These are phyloP conservation scores for Rhinichthys osculus DNA, from an alignment of 2,797 vertebrate genomes.

Conservation along the genomic window DNA sequence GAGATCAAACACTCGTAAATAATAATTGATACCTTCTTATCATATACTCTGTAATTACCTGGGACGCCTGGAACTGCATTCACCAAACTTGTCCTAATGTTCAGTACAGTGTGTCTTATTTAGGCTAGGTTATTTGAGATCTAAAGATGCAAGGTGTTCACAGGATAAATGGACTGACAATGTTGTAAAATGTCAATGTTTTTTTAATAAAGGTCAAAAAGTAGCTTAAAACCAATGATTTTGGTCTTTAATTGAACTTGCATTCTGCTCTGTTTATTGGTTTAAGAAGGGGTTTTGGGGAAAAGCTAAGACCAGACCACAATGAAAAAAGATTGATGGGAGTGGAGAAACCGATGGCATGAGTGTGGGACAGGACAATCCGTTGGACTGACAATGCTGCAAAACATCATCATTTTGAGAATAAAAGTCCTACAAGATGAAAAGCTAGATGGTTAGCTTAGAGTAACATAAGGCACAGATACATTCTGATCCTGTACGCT, in stretches of 20 bases:
- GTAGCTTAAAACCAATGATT: not conserved
- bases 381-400: not conserved
- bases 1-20: not conserved
- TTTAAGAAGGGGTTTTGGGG: not conserved
- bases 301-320: not conserved
- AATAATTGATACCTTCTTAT: constrained; percentile 17
- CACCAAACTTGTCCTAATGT: not conserved
- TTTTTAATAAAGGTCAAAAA: not conserved
- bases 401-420: not conserved
- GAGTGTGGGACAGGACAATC: not conserved
- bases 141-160: not conserved
- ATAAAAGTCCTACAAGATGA: not conserved
- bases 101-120: not conserved
- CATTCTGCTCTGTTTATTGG: not conserved
- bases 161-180: not conserved
- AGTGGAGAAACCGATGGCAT: not conserved
- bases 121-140: not conserved
- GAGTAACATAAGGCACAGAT: not conserved
- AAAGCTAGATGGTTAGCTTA: not conserved
- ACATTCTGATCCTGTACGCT: constrained; percentile 4
- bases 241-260: not conserved
- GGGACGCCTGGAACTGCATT: not conserved
- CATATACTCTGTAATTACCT: not conserved
- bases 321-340: not conserved
- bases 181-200: not conserved